These are phyloP conservation scores for Drosophila neocordata DNA, from an alignment of 1,140 invertebrate species.

Conservation along the genomic window DNA sequence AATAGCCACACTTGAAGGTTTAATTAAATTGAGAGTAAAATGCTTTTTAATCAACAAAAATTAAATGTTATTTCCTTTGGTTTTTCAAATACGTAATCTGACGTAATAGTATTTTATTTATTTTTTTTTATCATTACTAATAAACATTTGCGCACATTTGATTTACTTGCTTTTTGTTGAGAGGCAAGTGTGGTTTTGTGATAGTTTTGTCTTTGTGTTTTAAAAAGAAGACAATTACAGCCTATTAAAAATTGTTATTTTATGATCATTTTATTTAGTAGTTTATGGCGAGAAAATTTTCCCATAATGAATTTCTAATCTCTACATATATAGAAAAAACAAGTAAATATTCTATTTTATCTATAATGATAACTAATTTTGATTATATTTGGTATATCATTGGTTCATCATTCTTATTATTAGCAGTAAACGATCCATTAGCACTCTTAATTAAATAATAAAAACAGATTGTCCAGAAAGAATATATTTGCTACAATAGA, in stretches of 20 bases:
- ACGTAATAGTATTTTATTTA: not conserved
- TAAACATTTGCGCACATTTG: not conserved
- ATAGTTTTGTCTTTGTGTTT: too few species aligned
- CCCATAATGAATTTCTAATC: not conserved
- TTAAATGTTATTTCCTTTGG: not conserved
- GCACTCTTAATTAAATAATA: too few species aligned
- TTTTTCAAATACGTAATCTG: not conserved
- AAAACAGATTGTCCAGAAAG: too few species aligned
- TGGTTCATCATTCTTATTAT: too few species aligned
- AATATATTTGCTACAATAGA: too few species aligned
- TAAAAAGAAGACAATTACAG: not conserved
- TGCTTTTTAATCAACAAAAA: not conserved
- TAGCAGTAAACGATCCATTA: too few species aligned
- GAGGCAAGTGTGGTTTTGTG: too few species aligned
- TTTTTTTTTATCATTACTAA: not conserved
- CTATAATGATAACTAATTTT: too few species aligned
- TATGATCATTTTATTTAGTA: not conserved
- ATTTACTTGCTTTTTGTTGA: not conserved
- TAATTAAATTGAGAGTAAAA: slow-evolving; percentile 4
- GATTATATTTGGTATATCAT: too few species aligned
- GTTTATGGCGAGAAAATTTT: not conserved
- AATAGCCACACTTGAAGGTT: not conserved
- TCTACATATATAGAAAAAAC: not conserved
- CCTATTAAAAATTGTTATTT: not conserved
- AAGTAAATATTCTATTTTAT: too few species aligned